Conservation (phyloP, 2,113 vertebrate species). For the Apodemus speciosus region DNA sequence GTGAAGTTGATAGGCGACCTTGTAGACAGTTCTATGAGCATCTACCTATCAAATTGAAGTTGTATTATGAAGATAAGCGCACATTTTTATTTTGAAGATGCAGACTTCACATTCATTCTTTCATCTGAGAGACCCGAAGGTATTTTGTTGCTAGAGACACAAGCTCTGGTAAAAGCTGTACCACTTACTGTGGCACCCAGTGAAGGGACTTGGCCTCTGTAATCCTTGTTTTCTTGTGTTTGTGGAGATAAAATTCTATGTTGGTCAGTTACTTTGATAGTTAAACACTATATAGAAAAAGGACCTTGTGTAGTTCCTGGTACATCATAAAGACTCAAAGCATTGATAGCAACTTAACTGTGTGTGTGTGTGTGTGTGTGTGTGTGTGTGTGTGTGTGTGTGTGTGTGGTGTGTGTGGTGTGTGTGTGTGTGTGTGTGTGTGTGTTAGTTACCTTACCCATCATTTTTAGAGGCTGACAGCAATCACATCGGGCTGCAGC, state of each 20-base stretch:
- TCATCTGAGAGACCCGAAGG: background rate
- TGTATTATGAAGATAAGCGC: background rate
- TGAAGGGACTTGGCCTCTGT: background rate
- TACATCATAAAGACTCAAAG: background rate
- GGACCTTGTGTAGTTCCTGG: background rate
- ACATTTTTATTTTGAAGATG: background rate
- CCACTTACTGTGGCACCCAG: too few species aligned
- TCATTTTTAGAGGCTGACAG: background rate
- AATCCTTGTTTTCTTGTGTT: background rate
- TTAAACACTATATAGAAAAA: background rate
- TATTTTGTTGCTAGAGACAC: background rate
- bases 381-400: background rate
- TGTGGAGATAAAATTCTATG: background rate
- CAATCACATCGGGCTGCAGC: background rate
- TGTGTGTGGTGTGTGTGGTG: background rate
- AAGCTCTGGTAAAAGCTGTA: fast-evolving
- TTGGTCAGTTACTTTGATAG: background rate
- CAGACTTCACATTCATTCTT: background rate
- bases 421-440: background rate
- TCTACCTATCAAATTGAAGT: background rate
- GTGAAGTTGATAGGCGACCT: background rate
- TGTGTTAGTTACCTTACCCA: background rate
- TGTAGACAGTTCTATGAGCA: background rate
- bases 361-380: background rate
- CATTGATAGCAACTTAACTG: background rate